Base-by-base conservation (phyloP, 2,888 invertebrate species). In the Cephus nigrinus region DNA sequence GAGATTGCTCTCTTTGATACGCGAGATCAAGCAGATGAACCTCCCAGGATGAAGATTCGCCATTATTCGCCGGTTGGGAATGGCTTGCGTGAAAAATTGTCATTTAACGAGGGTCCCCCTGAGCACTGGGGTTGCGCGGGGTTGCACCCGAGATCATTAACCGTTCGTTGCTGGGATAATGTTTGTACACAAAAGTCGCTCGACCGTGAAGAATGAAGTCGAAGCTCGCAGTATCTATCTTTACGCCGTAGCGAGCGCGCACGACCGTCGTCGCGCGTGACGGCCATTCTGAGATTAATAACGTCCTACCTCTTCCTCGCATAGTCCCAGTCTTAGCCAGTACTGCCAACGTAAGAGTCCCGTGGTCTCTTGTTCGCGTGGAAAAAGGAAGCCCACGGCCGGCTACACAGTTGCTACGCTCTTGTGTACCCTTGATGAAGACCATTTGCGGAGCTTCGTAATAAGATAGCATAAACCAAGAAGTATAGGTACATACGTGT, bases 371-470 rank as follows among this genome's bases (percentile, higher is more conserved):
- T 11, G 75, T 35, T 30, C 32, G 34, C 23, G 30, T 12, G 30
- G 75, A 30, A 33, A 69, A 36, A 68, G 75, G 33, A 33, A 69
- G 69, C 69, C 55, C 30, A 40, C 79, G 77, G n/a, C 73, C 35
- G 78, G 72, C 68, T 77, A 68, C 69, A 35, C 75, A 35, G 74
- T 71, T 73, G 75, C 73, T 75, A 68, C 69, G 72, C 75, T 75
- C 78, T 55, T 30, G 77, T 77, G 69, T 77, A 80, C 81, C 81
- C 83, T 85, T 82, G 87, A 87, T 85, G 85, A 86, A 84, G 82
- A 85, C 83, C 87, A 87, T 87, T 87, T 85, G 84, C 82, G 81
- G 83, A 84, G 82, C 76, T 78, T 80, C 82, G 84, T 87, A 87
- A 87, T 87, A 86, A 87, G 85, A 86, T 86, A 85, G 84, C 82